Evolutionary conservation across 2,888 invertebrate species (phyloP).

Genomic region (Luperina nickerlii): DNA sequence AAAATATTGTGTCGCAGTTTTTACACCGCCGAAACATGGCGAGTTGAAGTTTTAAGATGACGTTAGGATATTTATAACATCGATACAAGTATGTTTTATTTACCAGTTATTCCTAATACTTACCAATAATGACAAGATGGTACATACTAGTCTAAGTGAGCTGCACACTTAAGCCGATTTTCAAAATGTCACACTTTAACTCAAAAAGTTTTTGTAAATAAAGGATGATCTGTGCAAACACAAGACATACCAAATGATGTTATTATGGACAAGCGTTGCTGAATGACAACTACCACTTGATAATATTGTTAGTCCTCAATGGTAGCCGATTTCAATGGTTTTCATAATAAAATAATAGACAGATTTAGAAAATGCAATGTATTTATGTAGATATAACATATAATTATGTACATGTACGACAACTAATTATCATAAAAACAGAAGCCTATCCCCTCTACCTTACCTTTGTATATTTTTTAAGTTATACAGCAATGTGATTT

Average conservation of each 20-base stretch:
- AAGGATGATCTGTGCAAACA: conserved; percentile 41
- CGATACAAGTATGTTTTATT: conserved; percentile 23
- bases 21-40: neutral
- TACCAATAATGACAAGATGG: conserved; percentile 43
- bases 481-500: conserved; percentile 87
- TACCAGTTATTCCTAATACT: conserved; percentile 41
- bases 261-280: conserved; percentile 45
- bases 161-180: conserved; percentile 39
- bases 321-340: conserved; percentile 25
- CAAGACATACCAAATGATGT: conserved; percentile 53
- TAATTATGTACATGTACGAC: conserved; percentile 65
- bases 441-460: conserved; percentile 78
- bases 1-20: neutral
- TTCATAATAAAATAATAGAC: conserved; percentile 73
- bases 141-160: conserved; percentile 38
- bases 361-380: conserved; percentile 70
- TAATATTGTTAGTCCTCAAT: conserved; percentile 38
- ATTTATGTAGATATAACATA: conserved; percentile 71
- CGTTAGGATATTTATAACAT: conserved; percentile 15
- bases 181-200: conserved; percentile 45
- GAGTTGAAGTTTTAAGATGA: neutral
- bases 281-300: conserved; percentile 28
- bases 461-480: conserved; percentile 78
- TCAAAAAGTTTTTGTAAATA: conserved; percentile 42
- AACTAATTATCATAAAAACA: conserved; percentile 76